Percentiles rank a stretch among this genome's conserved stretches.
phyloP scores from a whole-genome alignment of 2,888 invertebrate species.

The Emmelina monodactyla region DNA sequence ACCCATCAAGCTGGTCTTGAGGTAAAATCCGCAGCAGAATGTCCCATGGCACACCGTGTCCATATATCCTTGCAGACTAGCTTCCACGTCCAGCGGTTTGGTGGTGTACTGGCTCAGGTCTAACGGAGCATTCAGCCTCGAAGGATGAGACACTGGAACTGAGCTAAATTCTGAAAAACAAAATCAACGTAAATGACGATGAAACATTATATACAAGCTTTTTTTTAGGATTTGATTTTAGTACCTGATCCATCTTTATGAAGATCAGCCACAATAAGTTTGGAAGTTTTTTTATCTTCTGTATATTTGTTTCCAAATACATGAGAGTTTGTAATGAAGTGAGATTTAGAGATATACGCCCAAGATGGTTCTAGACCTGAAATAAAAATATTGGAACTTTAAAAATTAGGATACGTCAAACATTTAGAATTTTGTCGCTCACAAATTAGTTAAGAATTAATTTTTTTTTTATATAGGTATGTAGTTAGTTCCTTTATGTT shows the following conservation, averaged over 20 bases:
- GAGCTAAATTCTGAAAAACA: no score
- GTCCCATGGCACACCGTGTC: constrained; percentile 34
- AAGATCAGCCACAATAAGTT: neutral
- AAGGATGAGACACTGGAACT: constrained; percentile 18
- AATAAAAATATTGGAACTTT: no score
- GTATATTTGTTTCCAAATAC: constrained; percentile 25
- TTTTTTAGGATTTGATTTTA: constrained; percentile 6
- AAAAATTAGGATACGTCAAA: no score
- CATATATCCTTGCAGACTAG: constrained; percentile 23
- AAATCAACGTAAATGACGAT: no score
- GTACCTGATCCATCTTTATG: constrained; percentile 21
- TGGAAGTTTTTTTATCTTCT: neutral
- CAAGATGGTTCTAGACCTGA: constrained; percentile 32
- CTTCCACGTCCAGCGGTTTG: constrained; percentile 29
- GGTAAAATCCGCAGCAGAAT: constrained; percentile 42
- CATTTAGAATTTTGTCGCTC: no score
- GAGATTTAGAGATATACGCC: constrained; percentile 29
- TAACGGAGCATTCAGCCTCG: constrained; percentile 16
- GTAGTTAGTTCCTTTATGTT: no score
- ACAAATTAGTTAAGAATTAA: no score
- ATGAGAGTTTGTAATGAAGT: constrained; percentile 28
- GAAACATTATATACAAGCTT: neutral
- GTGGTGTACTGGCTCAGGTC: constrained; percentile 34
- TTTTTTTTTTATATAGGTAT: no score
- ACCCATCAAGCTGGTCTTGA: constrained; percentile 29